Percentiles rank a stretch among this genome's conserved stretches.
These are phyloP conservation scores for Centroberyx gerrardi DNA, from an alignment of 2,797 vertebrate species.

Conservation along the genomic window DNA sequence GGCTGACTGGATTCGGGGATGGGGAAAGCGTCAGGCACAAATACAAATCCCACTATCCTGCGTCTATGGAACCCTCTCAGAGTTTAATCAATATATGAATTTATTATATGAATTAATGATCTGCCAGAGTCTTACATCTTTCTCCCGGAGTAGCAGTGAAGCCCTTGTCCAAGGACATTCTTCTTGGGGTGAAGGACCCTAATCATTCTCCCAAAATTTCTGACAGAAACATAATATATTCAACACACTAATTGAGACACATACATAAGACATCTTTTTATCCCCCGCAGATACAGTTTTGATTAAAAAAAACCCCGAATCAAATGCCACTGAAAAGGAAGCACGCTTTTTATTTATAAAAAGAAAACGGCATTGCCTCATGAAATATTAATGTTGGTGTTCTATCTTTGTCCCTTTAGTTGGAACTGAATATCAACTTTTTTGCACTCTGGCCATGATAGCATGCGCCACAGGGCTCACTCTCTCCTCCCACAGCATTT, in stretches of 20 bases:
- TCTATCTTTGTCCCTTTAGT: conserved; percentile 67
- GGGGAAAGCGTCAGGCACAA: background rate
- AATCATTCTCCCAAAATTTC: conserved; percentile 38
- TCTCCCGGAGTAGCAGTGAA: conserved; percentile 25
- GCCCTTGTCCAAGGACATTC: conserved; percentile 43
- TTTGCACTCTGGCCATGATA: conserved; percentile 54
- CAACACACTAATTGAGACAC: conserved; percentile 53
- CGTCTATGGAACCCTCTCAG: conserved; percentile 29
- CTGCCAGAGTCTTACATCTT: conserved; percentile 38
- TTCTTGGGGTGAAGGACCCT: conserved; percentile 25
- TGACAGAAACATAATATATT: conserved; percentile 39
- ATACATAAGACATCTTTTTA: conserved; percentile 31
- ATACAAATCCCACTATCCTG: conserved; percentile 8
- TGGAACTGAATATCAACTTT: conserved; percentile 66
- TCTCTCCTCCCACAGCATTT: conserved; percentile 61
- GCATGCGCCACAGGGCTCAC: conserved; percentile 39
- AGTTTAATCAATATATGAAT: conserved; percentile 54
- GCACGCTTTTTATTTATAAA: conserved; percentile 60
- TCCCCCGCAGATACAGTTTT: conserved; percentile 46
- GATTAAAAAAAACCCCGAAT: conserved; percentile 38
- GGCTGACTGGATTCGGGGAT: conserved; percentile 9
- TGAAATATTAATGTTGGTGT: conserved; percentile 71
- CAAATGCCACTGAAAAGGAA: conserved; percentile 56
- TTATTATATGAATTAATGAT: conserved; percentile 61
- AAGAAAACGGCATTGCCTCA: conserved; percentile 58